Percentiles rank a stretch among this genome's conserved stretches.
Conservation (phyloP, 1,140 invertebrate species). For the Macrocentrus cingulum region DNA sequence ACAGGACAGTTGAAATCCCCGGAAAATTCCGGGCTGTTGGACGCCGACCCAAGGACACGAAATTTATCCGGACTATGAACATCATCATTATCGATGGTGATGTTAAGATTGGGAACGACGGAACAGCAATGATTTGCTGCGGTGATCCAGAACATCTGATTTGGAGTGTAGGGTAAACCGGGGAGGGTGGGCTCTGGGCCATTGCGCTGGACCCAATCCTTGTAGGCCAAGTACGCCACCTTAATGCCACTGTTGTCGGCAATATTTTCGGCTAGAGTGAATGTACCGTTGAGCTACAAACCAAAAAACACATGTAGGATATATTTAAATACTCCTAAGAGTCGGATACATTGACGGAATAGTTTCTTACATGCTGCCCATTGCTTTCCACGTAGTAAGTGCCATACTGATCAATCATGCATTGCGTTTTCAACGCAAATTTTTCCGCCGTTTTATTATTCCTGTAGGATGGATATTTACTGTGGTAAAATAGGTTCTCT, state of each 20-base stretch:
- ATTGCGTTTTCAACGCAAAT: too few relatives aligned
- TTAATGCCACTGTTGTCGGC: conserved; percentile 90
- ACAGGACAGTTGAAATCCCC: conserved; percentile 79
- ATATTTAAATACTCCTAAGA: too few relatives aligned
- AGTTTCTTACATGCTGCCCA: too few relatives aligned
- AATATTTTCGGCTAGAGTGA: conserved; percentile 90
- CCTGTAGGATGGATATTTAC: too few relatives aligned
- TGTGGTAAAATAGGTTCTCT: too few relatives aligned
- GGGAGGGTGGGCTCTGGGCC: conserved; percentile 67
- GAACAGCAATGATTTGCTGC: conserved; percentile 59
- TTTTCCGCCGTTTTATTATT: too few relatives aligned
- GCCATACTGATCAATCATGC: too few relatives aligned
- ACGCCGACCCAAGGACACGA: conserved; percentile 25
- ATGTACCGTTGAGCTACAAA: conserved; percentile 78
- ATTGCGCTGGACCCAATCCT: conserved; percentile 68
- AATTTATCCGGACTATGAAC: conserved; percentile 74
- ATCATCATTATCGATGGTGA: conserved; percentile 68
- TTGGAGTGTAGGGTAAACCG: conserved; percentile 31
- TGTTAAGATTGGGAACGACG: conserved; percentile 65
- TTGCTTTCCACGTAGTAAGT: too few relatives aligned
- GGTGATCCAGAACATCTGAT: conserved; percentile 28
- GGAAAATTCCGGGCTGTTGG: conserved; percentile 68
- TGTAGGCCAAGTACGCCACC: conserved; percentile 82
- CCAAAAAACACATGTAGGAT: too few relatives aligned
- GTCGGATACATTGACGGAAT: too few relatives aligned